A percentile compares a stretch with the other conserved stretches of the same genome.
Conservation (phyloP, 2,797 vertebrate species). For the Fistularia tabacaria region DNA sequence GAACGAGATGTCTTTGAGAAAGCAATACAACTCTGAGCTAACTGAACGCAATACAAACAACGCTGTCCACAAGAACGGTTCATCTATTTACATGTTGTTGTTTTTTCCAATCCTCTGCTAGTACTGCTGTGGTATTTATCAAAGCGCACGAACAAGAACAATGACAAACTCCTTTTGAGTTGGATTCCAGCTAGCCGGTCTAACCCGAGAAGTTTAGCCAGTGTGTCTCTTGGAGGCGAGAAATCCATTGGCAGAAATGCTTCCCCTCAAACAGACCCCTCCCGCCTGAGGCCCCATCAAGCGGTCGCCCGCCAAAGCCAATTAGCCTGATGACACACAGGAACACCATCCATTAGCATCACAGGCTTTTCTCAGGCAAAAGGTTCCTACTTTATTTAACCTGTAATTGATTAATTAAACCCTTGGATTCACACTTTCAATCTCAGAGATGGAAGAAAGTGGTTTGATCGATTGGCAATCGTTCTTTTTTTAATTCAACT, state of each 20-base stretch:
- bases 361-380: slow-evolving; percentile 11
- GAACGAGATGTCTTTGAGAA: too few species aligned
- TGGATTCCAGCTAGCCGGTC: too few species aligned
- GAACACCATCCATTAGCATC: slow-evolving; percentile 32
- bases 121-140: too few species aligned
- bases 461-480: slow-evolving; percentile 45
- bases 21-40: too few species aligned
- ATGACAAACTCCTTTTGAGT: too few species aligned
- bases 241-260: slow-evolving; percentile 7
- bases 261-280: slow-evolving; percentile 34
- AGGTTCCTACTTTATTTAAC: slow-evolving; percentile 31
- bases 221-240: neutral
- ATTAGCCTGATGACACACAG: slow-evolving; percentile 59
- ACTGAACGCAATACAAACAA: too few species aligned
- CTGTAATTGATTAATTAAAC: slow-evolving; percentile 40
- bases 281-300: slow-evolving; percentile 40
- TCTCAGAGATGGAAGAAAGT: slow-evolving; percentile 7
- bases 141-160: too few species aligned
- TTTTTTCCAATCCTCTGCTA: too few species aligned
- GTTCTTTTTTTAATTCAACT: too few species aligned
- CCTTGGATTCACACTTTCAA: slow-evolving; percentile 25
- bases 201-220: too few species aligned
- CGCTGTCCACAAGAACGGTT: too few species aligned
- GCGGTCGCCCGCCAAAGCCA: slow-evolving; percentile 54
- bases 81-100: too few species aligned